Base-by-base conservation (phyloP, 2,888 invertebrate species). In the Julus scandinavius region DNA sequence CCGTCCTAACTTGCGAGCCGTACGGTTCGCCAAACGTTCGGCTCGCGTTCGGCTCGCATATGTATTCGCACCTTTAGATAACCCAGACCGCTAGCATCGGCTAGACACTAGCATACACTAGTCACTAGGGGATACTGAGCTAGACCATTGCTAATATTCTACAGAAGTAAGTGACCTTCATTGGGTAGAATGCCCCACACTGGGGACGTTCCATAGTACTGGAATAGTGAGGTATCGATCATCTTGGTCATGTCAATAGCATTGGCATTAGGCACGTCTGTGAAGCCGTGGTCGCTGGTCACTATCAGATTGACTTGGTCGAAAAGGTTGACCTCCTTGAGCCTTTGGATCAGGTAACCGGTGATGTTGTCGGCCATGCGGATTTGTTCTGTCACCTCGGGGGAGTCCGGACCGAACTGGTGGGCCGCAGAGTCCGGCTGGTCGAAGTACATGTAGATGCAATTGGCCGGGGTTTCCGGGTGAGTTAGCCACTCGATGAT, bases 271-370 rank as follows among this genome's bases (percentile, higher is more conserved):
- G 92, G 93, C 0, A 95, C 94, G 45, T 93, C 92, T 1, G 93
- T 91, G 94, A 96, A 95, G 20, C 96, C 96, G 92, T 96, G 96
- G 92, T 96, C 96, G 92, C 95, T 95, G 84, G 95, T 92, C 89
- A 96, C 93, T 88, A 96, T 93, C 0, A 96, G 93, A 91, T 96
- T 95, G 0, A 94, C 93, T 90, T 93, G 93, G 49, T 94, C 92
- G 6, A 92, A 91, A 87, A 96, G 91, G 40, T 93, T 92, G 89
- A 93, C 91, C 29, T 92, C 90, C 88, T 93, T 91, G n/a, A 96
- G 91, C 91, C 94, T 92, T 58, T 94, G 91, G 90, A 93, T 93
- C 91, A 92, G 89, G 89, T 95, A 95, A 87, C 93, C 93, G 0
- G 94, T 94, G 6, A 94, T 91, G 89, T 93, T 92, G 90, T 95